These are phyloP conservation scores for Agrochola macilenta DNA, from an alignment of 2,888 invertebrate species.

Conservation along the genomic window DNA sequence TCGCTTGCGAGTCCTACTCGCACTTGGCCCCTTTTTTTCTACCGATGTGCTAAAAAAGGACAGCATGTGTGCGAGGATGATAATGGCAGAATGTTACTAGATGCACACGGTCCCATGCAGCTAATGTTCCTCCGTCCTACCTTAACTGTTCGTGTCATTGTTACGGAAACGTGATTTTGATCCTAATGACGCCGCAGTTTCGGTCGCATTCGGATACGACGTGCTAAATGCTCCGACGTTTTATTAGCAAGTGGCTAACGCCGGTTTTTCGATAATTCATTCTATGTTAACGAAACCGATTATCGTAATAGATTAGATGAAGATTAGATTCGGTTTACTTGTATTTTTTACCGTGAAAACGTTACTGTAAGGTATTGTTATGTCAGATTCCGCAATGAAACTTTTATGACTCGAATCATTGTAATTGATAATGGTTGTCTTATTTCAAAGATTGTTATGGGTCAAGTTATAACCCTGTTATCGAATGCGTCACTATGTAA, in stretches of 20 bases:
- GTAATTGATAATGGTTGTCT: not conserved
- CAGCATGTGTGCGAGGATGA: constrained; percentile 20
- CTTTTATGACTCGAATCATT: constrained; percentile 11
- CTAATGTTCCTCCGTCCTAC: constrained; percentile 25
- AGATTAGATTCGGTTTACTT: not conserved
- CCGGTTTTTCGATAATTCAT: not conserved
- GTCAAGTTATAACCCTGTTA: not conserved
- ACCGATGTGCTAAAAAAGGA: constrained; percentile 16
- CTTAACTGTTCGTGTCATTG: constrained; percentile 42
- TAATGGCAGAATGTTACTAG: constrained; percentile 30
- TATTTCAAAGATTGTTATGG: constrained; percentile 9
- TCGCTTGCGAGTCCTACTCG: not conserved
- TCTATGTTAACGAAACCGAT: constrained; percentile 5
- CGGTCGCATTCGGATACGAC: constrained; percentile 19
- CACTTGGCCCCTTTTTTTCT: not conserved
- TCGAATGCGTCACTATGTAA: not conserved
- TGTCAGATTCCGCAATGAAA: constrained; percentile 12
- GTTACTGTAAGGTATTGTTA: constrained; percentile 3
- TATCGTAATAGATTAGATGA: constrained; percentile 7
- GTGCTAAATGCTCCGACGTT: constrained; percentile 35
- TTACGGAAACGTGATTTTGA: constrained; percentile 56
- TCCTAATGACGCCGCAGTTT: constrained; percentile 36
- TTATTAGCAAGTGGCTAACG: not conserved
- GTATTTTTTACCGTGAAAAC: not conserved
- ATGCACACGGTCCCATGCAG: constrained; percentile 8